Evolutionary conservation across 1,140 invertebrate species (phyloP).

Genomic region (Drosophila rufa): DNA sequence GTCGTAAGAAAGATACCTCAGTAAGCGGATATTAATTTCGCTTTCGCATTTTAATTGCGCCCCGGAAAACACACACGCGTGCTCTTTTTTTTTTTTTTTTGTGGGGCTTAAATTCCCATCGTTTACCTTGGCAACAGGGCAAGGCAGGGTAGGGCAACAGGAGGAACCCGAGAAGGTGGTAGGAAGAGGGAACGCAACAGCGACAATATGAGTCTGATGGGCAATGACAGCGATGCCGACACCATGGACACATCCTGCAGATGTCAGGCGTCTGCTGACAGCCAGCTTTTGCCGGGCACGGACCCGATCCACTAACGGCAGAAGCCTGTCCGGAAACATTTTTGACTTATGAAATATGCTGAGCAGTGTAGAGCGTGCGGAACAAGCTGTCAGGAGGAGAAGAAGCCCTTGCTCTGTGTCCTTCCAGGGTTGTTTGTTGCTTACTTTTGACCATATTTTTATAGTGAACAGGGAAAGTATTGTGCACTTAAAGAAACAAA

Average conservation of each 20-base stretch:
- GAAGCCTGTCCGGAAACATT: slow-evolving; percentile 54
- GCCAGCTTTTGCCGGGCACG: slow-evolving; percentile 48
- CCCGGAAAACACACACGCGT: slow-evolving; percentile 9
- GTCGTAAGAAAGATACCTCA: slow-evolving; percentile 32
- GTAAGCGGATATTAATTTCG: slow-evolving; percentile 68
- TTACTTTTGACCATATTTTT: slow-evolving; percentile 12
- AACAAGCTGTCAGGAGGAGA: slow-evolving; percentile 26
- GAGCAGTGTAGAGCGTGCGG: slow-evolving; percentile 43
- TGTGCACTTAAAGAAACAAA: neutral
- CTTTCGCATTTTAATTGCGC: slow-evolving; percentile 59
- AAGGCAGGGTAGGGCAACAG: neutral
- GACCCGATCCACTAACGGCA: slow-evolving; percentile 24
- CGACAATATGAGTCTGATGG: slow-evolving; percentile 55
- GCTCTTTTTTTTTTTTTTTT: neutral
- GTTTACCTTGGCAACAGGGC: slow-evolving; percentile 57
- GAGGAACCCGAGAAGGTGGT: slow-evolving; percentile 4
- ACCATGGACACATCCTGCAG: slow-evolving; percentile 64
- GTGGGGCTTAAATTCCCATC: slow-evolving; percentile 48
- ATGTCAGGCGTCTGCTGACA: slow-evolving; percentile 68
- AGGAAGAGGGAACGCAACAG: neutral
- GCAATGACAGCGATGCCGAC: slow-evolving; percentile 67
- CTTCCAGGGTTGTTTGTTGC: slow-evolving; percentile 1
- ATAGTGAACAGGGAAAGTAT: neutral
- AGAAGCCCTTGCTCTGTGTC: neutral
- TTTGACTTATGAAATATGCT: slow-evolving; percentile 70